Conservation (phyloP, 2,797 vertebrate genomes). For the Melanotaenia nigrans region DNA sequence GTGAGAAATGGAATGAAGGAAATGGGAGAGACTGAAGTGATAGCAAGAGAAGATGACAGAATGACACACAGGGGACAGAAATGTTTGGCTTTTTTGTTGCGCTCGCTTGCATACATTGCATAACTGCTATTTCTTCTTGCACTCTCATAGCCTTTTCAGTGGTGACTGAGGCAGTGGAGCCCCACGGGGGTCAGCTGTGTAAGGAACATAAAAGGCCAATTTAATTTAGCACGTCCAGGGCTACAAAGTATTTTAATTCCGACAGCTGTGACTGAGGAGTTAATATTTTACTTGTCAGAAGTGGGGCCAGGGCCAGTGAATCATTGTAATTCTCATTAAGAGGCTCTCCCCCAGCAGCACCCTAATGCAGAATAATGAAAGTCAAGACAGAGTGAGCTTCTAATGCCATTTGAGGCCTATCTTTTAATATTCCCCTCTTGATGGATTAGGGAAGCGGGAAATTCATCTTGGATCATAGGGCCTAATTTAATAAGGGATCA, state of each 20-base stretch:
- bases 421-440: conserved; percentile 99
- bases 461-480: conserved; percentile 99
- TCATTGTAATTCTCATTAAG: conserved; percentile 99
- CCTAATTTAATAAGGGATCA: conserved; percentile 99
- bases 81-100: conserved; percentile 46
- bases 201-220: conserved; percentile 99
- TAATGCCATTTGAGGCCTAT: conserved; percentile 99
- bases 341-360: conserved; percentile 99
- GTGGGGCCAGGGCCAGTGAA: conserved; percentile 98
- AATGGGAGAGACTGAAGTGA: conserved; percentile 50
- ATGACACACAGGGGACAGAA: conserved; percentile 61
- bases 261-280: conserved; percentile 99
- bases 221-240: conserved; percentile 99
- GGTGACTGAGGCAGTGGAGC: conserved; percentile 86
- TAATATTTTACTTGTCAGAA: conserved; percentile 99
- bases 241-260: conserved; percentile 99
- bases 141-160: conserved; percentile 61
- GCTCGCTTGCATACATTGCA: conserved; percentile 9
- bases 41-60: conserved; percentile 70
- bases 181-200: conserved; percentile 99
- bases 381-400: conserved; percentile 99
- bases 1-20: conserved; percentile 59
- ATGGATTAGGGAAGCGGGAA: conserved; percentile 99
- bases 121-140: conserved; percentile 55
- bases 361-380: conserved; percentile 99